Evolutionary conservation across 2,888 invertebrate species (phyloP), one percentile per base, ranked within the genome.

Genomic region (Tetragonula carbonaria): DNA sequence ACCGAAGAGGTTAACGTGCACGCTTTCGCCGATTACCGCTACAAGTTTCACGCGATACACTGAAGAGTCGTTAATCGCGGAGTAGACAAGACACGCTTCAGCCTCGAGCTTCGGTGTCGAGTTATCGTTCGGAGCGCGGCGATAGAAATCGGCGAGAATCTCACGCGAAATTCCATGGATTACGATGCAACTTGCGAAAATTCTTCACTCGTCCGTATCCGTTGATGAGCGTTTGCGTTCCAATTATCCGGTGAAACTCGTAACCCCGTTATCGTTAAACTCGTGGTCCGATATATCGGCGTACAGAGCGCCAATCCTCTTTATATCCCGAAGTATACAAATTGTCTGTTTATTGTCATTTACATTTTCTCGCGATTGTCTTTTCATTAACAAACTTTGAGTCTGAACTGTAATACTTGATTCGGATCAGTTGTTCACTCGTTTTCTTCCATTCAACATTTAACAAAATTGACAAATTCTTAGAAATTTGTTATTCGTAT

Each of bases 11-110:
- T 59, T 50, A 71, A 62, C 18, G 33, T 13, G 50, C 18, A 38
- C 23, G 63, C 51, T 65, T 74, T 16, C 63, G 18, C 38, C 51
- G 1, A 38, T 14, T 8, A 18, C 8, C 18, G 38, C 21, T 23
- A 62, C 73, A 55, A 65, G 73, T 73, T 53, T 55, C 21, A 38
- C 51, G 18, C 6, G 14, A 5, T 18, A 63, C 23, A 73, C 28
- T 18, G 45, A 66, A 50, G 66, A 14, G 33, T 50, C 76, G 18
- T 59, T 63, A 70, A 76, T 68, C 79, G 76, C 28, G 33, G 14
- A 50, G 63, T 0, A 53, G 67, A 75, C 75, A 28, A 78, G 33
- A 16, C 21, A 13, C 63, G 1, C n/a, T n/a, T 18, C 45, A 45
- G 45, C 11, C 16, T 3, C 74, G 59, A 55, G 76, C 50, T 33